Evolutionary conservation across 1,140 invertebrate species (phyloP).

Genomic region (Penaeus indicus): DNA sequence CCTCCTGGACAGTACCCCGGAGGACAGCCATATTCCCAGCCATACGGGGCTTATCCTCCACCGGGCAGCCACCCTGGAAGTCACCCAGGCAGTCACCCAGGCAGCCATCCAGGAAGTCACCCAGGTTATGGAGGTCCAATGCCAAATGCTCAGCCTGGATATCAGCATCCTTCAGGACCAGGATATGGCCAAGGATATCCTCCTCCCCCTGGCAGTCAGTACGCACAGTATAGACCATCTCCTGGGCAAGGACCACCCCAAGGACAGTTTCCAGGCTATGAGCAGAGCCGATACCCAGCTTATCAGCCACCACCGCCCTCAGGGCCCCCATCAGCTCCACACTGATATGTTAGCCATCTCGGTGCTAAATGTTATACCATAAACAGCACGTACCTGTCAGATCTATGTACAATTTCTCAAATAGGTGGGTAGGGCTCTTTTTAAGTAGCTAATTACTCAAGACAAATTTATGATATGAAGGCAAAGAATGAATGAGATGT

Average conservation of each 20-base stretch:
- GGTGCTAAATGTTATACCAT: too few relatives aligned
- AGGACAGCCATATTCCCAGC: slow-evolving; percentile 64
- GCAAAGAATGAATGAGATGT: too few relatives aligned
- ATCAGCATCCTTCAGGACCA: slow-evolving; percentile 66
- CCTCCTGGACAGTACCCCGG: slow-evolving; percentile 58
- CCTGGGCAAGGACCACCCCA: slow-evolving; percentile 72
- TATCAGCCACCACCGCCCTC: slow-evolving; percentile 73
- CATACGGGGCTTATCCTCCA: slow-evolving; percentile 66
- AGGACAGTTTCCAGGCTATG: slow-evolving; percentile 73
- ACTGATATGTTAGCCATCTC: slow-evolving; percentile 34
- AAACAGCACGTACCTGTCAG: too few relatives aligned
- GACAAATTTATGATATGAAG: too few relatives aligned
- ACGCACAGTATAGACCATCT: slow-evolving; percentile 66
- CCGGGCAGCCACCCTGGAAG: slow-evolving; percentile 46
- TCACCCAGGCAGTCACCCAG: slow-evolving; percentile 66
- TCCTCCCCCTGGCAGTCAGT: slow-evolving; percentile 69
- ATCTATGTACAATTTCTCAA: too few relatives aligned
- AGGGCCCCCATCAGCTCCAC: slow-evolving; percentile 58
- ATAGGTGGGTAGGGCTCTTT: too few relatives aligned
- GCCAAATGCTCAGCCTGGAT: slow-evolving; percentile 65
- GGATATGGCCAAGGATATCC: slow-evolving; percentile 72
- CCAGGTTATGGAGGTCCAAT: slow-evolving; percentile 64
- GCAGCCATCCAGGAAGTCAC: slow-evolving; percentile 51
- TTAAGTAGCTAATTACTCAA: too few relatives aligned
- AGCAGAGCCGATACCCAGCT: slow-evolving; percentile 68